A percentile compares a stretch with the other conserved stretches of the same genome.
phyloP scores from a whole-genome alignment of 2,888 invertebrate species.

The Odontocerum albicorne region DNA sequence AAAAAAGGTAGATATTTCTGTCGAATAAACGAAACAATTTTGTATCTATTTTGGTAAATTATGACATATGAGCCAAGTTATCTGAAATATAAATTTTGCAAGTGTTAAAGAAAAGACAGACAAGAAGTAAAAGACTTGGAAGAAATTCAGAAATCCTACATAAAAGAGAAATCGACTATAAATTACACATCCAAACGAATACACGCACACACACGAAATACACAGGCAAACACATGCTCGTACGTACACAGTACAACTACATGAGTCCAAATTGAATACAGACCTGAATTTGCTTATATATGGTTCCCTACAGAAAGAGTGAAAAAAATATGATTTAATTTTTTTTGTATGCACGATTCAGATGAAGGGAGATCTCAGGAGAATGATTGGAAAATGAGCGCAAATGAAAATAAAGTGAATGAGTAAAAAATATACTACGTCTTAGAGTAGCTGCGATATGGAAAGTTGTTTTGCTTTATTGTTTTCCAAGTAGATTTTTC shows the following conservation, averaged over 20 bases:
- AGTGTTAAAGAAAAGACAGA: slow-evolving; percentile 23
- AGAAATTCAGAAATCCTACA: slow-evolving; percentile 25
- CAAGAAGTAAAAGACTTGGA: slow-evolving; percentile 20
- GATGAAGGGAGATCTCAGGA: neutral
- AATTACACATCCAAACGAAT: slow-evolving; percentile 30
- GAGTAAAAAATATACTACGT: neutral
- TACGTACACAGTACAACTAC: slow-evolving; percentile 41
- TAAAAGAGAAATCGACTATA: slow-evolving; percentile 25
- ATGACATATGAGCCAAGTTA: slow-evolving; percentile 2
- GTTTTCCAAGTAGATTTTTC: too few species aligned
- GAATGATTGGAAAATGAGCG: neutral
- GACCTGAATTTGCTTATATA: slow-evolving; percentile 60
- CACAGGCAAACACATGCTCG: slow-evolving; percentile 36
- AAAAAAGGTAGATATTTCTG: too few species aligned
- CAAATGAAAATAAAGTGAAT: slow-evolving; percentile 13
- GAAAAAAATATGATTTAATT: slow-evolving; percentile 28
- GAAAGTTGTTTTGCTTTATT: too few species aligned
- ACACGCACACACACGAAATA: slow-evolving; percentile 32
- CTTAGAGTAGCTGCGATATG: too few species aligned
- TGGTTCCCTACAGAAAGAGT: slow-evolving; percentile 57
- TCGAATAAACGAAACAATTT: too few species aligned
- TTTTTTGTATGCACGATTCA: slow-evolving; percentile 8
- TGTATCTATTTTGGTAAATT: too few species aligned
- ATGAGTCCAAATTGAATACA: slow-evolving; percentile 52
- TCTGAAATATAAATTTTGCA: slow-evolving; percentile 12